These are phyloP conservation scores for Parambassis ranga DNA, from an alignment of 2,797 vertebrate genomes.

Conservation along the genomic window DNA sequence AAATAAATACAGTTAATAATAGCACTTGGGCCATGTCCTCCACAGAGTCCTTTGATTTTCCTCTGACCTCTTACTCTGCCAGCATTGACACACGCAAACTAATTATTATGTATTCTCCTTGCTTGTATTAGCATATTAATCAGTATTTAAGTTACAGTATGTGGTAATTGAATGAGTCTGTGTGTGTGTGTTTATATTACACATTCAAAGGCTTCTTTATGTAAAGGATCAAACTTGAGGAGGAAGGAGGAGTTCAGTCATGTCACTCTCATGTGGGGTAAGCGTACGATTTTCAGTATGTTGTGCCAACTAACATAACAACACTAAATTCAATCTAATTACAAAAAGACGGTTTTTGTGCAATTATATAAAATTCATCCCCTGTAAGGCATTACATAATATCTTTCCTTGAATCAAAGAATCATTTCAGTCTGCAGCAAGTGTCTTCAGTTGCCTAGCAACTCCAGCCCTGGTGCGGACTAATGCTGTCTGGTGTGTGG, in stretches of 20 bases:
- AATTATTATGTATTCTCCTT: not conserved
- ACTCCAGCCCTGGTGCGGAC: constrained; percentile 79
- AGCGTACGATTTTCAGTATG: constrained; percentile 1
- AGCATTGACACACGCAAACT: not conserved
- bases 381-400: constrained; percentile 72
- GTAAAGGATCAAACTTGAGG: not conserved
- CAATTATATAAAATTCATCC: constrained; percentile 57
- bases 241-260: constrained; percentile 3
- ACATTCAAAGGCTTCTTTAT: constrained; percentile 9
- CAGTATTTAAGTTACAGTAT: not conserved
- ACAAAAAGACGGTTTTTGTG: constrained; percentile 47
- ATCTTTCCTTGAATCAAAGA: constrained; percentile 83
- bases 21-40: not conserved
- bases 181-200: not conserved
- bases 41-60: constrained; percentile 4
- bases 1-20: not conserved
- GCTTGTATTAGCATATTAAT: not conserved
- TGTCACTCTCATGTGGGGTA: not conserved
- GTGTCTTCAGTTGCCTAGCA: constrained; percentile 89
- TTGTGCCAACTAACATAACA: constrained; percentile 23
- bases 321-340: constrained; percentile 53
- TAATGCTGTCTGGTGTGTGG: constrained; percentile 81
- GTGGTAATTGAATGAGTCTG: not conserved
- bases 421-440: constrained; percentile 83
- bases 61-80: not conserved